Conservation (phyloP, 2,797 vertebrate species). For the Aphelocoma californica region DNA sequence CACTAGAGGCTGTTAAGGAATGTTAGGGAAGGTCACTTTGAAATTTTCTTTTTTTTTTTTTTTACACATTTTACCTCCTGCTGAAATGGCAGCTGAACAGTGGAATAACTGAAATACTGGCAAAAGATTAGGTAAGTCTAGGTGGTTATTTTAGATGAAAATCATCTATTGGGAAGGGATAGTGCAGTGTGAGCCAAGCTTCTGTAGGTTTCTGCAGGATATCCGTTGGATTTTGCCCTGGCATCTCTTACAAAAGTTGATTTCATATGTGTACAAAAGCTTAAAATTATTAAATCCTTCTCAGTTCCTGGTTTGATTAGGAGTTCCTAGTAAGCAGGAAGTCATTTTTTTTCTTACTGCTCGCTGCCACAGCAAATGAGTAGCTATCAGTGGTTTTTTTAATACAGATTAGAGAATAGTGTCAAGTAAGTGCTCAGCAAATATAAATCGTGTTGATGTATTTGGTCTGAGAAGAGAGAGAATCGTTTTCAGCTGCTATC, state of each 20-base stretch:
- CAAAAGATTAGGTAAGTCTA: not conserved
- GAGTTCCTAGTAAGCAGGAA: not conserved
- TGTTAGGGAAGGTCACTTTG: constrained; percentile 31
- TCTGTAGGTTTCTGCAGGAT: not conserved
- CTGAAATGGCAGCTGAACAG: not conserved
- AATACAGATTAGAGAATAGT: not conserved
- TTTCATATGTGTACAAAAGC: not conserved
- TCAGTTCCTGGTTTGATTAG: not conserved
- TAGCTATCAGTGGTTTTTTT: not conserved
- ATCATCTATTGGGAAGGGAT: not conserved
- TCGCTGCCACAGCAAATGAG: not conserved
- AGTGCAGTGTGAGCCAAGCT: not conserved
- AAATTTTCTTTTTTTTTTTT: not conserved
- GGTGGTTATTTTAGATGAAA: not conserved
- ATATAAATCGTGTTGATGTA: constrained; percentile 22
- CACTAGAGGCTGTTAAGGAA: constrained; percentile 10
- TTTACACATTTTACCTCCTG: constrained; percentile 1
- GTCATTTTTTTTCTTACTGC: not conserved
- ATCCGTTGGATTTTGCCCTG: not conserved
- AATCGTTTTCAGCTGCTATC: not conserved
- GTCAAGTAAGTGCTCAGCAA: not conserved
- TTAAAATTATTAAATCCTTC: not conserved
- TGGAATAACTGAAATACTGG: constrained; percentile 16
- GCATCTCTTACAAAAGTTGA: not conserved
- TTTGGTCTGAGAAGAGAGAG: constrained; percentile 33